Percentiles rank a stretch among this genome's conserved stretches.
phyloP scores from a whole-genome alignment of 2,113 vertebrate genomes.

The Brachypteracias leptosomus region DNA sequence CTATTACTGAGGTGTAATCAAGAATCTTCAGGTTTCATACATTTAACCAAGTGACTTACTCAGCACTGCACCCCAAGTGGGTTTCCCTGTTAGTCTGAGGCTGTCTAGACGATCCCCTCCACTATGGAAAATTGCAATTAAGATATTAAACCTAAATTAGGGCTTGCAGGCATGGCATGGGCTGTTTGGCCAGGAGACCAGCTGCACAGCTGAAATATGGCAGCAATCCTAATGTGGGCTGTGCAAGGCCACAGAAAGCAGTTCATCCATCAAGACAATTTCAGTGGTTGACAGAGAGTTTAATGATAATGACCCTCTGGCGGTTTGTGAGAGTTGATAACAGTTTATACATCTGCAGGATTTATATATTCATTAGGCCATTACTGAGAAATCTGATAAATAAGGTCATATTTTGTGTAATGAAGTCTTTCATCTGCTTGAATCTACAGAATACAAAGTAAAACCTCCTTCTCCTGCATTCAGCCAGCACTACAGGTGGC shows the following conservation, averaged over 20 bases:
- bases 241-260: background rate
- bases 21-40: background rate
- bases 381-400: background rate
- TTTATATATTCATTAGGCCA: background rate
- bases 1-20: background rate
- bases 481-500: background rate
- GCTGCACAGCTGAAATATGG: rapidly evolving
- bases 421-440: background rate
- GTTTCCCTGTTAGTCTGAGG: background rate
- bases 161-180: background rate
- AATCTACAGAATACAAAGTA: background rate
- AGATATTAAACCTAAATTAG: background rate
- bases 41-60: background rate
- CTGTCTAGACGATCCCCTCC: background rate
- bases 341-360: background rate
- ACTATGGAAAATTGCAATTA: background rate
- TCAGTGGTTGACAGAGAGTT: background rate
- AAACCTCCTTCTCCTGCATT: background rate
- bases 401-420: background rate
- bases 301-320: background rate
- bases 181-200: background rate
- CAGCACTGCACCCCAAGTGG: background rate
- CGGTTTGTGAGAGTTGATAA: background rate
- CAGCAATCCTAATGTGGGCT: rapidly evolving
- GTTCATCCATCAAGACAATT: background rate